A percentile compares a stretch with the other conserved stretches of the same genome.
Conservation (phyloP, 2,888 invertebrate genomes). For the Linnaemya tessellans region DNA sequence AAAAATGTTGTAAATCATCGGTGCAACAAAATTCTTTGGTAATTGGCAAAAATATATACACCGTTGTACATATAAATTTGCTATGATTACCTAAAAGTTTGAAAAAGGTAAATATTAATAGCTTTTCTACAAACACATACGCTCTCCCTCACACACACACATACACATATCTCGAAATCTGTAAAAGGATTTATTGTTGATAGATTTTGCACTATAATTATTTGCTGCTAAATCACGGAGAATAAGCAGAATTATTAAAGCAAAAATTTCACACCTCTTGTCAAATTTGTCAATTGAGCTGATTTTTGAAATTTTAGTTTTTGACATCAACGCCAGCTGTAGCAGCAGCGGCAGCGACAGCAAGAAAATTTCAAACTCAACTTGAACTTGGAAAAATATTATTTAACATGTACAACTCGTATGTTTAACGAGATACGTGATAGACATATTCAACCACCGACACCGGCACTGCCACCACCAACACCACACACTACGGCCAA, state of each 20-base stretch:
- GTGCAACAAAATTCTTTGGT: slow-evolving; percentile 66
- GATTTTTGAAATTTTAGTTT: slow-evolving; percentile 53
- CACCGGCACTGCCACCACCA: slow-evolving; percentile 36
- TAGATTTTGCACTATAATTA: slow-evolving; percentile 33
- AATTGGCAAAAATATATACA: slow-evolving; percentile 69
- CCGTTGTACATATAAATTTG: slow-evolving; percentile 20
- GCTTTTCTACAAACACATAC: neutral
- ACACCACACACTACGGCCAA: slow-evolving; percentile 51
- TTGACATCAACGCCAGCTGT: slow-evolving; percentile 4
- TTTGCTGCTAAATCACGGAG: slow-evolving; percentile 3
- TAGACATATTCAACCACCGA: slow-evolving; percentile 73
- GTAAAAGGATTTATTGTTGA: slow-evolving; percentile 32
- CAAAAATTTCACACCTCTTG: slow-evolving; percentile 70
- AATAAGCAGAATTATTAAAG: slow-evolving; percentile 35
- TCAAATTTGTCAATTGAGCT: slow-evolving; percentile 67
- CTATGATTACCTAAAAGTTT: slow-evolving; percentile 48
- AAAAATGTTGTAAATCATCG: slow-evolving; percentile 71
- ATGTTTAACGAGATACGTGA: slow-evolving; percentile 75
- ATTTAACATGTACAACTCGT: slow-evolving; percentile 76
- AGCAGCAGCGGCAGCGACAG: neutral
- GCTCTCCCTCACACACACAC: neutral
- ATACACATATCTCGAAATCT: neutral
- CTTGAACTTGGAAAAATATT: slow-evolving; percentile 73
- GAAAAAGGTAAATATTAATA: slow-evolving; percentile 39
- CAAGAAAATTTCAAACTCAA: slow-evolving; percentile 51